Conservation (phyloP, 2,888 invertebrate genomes). For the Metalampra italica region DNA sequence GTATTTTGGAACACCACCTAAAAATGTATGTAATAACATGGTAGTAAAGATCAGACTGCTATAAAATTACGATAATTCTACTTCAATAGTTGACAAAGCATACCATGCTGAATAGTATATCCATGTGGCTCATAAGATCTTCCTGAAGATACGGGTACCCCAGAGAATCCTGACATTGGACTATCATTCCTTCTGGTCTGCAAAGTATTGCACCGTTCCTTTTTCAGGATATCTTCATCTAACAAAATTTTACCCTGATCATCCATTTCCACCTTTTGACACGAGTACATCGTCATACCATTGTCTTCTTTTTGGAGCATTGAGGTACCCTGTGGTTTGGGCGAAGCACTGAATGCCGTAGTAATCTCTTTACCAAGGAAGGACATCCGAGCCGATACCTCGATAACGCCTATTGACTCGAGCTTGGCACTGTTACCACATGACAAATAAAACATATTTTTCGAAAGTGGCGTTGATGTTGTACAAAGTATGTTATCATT, state of each 20-base stretch:
- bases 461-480: conserved; percentile 58
- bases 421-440: conserved; percentile 43
- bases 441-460: conserved; percentile 59
- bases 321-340: conserved; percentile 50
- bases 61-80: not conserved
- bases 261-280: conserved; percentile 71
- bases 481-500: conserved; percentile 62
- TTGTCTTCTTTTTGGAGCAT: conserved; percentile 56
- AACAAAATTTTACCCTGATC: conserved; percentile 63
- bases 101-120: not conserved
- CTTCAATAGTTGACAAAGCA: not conserved
- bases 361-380: conserved; percentile 71
- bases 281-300: conserved; percentile 67
- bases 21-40: conserved; percentile 14
- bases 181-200: conserved; percentile 30
- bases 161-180: conserved; percentile 29
- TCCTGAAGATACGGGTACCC: not conserved
- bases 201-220: conserved; percentile 21
- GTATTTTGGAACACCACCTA: conserved; percentile 48
- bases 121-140: not conserved
- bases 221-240: conserved; percentile 54
- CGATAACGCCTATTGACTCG: conserved; percentile 64
- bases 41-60: too few relatives aligned
- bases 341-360: conserved; percentile 56
- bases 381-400: conserved; percentile 63